Evolutionary conservation across 2,113 vertebrate species (phyloP).

Genomic region (Turdus rufiventris): DNA sequence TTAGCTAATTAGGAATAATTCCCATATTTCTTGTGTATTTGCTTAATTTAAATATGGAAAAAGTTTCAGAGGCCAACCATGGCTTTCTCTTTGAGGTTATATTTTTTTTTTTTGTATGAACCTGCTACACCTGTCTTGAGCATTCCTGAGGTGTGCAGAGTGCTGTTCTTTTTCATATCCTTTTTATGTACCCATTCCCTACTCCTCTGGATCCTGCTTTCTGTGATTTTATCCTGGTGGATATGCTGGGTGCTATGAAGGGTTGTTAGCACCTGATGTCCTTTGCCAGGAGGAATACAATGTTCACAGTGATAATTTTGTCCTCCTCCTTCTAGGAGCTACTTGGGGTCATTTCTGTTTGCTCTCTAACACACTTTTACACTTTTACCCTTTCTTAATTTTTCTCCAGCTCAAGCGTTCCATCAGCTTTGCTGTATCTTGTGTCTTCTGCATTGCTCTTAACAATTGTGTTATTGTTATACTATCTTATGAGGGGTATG

Average conservation of each 20-base stretch:
- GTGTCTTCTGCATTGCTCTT: not conserved
- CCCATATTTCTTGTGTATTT: not conserved
- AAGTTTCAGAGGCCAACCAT: not conserved
- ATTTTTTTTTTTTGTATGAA: not conserved
- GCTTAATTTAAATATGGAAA: not conserved
- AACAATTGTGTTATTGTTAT: not conserved
- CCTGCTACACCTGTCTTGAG: not conserved
- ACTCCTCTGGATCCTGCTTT: not conserved
- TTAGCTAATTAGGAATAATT: not conserved
- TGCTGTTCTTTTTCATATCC: not conserved
- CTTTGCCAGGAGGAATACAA: not conserved
- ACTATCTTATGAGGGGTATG: not conserved
- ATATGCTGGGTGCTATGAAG: fast-evolving
- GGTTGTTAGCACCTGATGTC: not conserved
- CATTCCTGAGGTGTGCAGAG: not conserved
- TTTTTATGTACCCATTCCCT: not conserved
- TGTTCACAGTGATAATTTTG: not conserved
- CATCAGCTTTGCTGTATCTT: not conserved
- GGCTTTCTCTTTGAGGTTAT: not conserved
- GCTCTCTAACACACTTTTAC: not conserved
- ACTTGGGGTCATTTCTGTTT: not conserved
- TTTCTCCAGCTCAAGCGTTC: not conserved
- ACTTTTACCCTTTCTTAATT: not conserved
- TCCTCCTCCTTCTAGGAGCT: not conserved
- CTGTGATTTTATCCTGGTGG: not conserved